A percentile compares a stretch with the other conserved stretches of the same genome.
These are phyloP conservation scores for Myotis yumanensis DNA, from an alignment of 2,113 vertebrate species.

Conservation along the genomic window DNA sequence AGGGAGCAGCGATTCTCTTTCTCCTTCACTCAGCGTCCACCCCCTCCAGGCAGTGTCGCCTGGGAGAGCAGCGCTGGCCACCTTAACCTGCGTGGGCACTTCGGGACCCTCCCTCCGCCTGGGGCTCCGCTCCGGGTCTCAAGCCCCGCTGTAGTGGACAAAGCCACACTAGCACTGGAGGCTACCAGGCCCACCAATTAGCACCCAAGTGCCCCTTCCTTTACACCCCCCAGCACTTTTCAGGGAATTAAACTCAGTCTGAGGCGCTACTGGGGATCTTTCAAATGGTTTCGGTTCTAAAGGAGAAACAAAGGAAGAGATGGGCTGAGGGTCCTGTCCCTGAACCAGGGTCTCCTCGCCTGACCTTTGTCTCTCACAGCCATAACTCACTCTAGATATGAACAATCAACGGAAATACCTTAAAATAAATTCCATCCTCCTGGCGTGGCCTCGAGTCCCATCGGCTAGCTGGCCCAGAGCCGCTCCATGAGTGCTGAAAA, in stretches of 20 bases:
- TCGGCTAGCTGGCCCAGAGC: slow-evolving; percentile 84
- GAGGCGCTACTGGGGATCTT: slow-evolving; percentile 4
- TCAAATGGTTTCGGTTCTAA: slow-evolving; percentile 65
- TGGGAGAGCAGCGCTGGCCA: not conserved
- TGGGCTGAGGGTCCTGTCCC: slow-evolving; percentile 78
- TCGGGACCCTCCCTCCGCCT: not conserved
- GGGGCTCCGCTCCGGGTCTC: slow-evolving; percentile 36
- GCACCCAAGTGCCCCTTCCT: not conserved
- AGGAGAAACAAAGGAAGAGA: slow-evolving; percentile 85
- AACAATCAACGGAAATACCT: slow-evolving; percentile 99
- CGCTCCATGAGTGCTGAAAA: slow-evolving; percentile 85
- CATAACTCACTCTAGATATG: slow-evolving; percentile 96
- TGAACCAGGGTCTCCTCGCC: slow-evolving; percentile 84
- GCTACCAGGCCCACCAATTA: not conserved
- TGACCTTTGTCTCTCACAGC: slow-evolving; percentile 93
- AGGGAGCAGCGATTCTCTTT: not conserved
- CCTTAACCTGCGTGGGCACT: not conserved
- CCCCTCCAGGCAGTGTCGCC: not conserved
- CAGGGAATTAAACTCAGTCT: slow-evolving; percentile 62
- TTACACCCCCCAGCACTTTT: slow-evolving; percentile 30
- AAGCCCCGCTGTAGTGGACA: slow-evolving; percentile 40
- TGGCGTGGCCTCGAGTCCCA: slow-evolving; percentile 86
- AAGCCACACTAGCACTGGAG: slow-evolving; percentile 33
- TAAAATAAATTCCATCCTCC: slow-evolving; percentile 99
- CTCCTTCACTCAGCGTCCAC: not conserved